A percentile compares a stretch with the other conserved stretches of the same genome.
phyloP scores from a whole-genome alignment of 1,140 invertebrate genomes.

The Tetramorium alpestre region DNA sequence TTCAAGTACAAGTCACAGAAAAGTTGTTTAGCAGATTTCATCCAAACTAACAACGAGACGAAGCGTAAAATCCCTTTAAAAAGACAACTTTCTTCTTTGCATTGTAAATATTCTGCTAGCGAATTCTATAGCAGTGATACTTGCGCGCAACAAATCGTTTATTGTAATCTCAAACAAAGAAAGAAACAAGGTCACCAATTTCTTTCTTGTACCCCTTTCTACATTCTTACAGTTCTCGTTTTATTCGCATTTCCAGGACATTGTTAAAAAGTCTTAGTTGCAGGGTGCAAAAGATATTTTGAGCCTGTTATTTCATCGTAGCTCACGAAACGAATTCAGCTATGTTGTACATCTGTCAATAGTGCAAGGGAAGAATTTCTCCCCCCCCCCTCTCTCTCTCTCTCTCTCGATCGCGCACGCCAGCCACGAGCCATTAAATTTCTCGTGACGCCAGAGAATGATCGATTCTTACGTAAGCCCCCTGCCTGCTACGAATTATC shows the following conservation, averaged over 20 bases:
- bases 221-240: constrained; percentile 46
- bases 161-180: neutral
- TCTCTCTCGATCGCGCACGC: neutral
- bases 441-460: constrained; percentile 61
- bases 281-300: constrained; percentile 63
- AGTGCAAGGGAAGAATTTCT: constrained; percentile 59
- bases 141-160: neutral
- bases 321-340: constrained; percentile 71
- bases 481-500: constrained; percentile 20
- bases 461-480: constrained; percentile 68
- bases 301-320: constrained; percentile 79
- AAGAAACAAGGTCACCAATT: constrained; percentile 50
- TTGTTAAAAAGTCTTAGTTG: constrained; percentile 70
- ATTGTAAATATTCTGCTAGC: neutral
- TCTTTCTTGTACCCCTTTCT: neutral
- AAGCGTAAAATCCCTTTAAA: neutral
- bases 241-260: constrained; percentile 73
- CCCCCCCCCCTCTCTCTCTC: neutral
- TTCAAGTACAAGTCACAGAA: neutral
- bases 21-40: neutral
- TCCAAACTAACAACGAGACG: neutral
- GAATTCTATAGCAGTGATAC: constrained; percentile 15
- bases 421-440: constrained; percentile 71
- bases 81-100: neutral
- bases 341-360: constrained; percentile 51